Evolutionary conservation across 2,113 vertebrate genomes (phyloP).

Genomic region (Penelope pileata): DNA sequence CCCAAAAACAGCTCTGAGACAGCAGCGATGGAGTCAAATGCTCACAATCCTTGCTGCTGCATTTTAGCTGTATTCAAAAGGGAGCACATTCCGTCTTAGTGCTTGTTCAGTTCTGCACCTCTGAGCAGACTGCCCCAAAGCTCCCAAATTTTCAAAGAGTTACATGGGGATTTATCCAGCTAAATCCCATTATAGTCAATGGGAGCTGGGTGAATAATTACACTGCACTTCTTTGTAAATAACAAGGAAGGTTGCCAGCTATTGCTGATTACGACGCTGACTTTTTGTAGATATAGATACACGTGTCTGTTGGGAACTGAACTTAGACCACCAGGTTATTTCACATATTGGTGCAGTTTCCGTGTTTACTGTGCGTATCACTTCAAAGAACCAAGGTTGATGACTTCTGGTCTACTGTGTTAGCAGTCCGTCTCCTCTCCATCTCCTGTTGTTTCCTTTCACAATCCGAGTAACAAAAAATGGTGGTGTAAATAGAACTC

Average conservation of each 20-base stretch:
- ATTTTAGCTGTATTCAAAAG: background rate
- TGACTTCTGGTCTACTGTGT: slow-evolving; percentile 69
- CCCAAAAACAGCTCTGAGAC: background rate
- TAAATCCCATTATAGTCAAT: slow-evolving; percentile 69
- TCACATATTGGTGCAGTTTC: slow-evolving; percentile 9
- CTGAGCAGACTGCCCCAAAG: background rate
- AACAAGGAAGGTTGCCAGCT: background rate
- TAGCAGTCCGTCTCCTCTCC: slow-evolving; percentile 53
- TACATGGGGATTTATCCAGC: slow-evolving; percentile 62
- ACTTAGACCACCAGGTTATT: slow-evolving; percentile 47
- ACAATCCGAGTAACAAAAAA: slow-evolving; percentile 65
- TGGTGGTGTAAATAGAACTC: slow-evolving; percentile 68
- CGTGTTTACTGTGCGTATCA: slow-evolving; percentile 18
- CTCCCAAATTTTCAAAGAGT: slow-evolving; percentile 62
- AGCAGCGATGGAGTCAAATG: background rate
- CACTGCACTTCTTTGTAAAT: background rate
- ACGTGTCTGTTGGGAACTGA: background rate
- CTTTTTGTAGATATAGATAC: background rate
- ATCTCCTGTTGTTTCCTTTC: slow-evolving; percentile 70
- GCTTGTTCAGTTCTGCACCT: background rate
- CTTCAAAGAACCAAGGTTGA: slow-evolving; percentile 60
- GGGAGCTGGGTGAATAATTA: slow-evolving; percentile 29
- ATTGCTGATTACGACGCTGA: slow-evolving; percentile 15
- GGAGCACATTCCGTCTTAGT: background rate
- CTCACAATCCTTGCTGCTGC: background rate